Percentiles rank a stretch among this genome's conserved stretches.
phyloP scores from a whole-genome alignment of 2,797 vertebrate genomes.

The Sebastolobus alascanus region DNA sequence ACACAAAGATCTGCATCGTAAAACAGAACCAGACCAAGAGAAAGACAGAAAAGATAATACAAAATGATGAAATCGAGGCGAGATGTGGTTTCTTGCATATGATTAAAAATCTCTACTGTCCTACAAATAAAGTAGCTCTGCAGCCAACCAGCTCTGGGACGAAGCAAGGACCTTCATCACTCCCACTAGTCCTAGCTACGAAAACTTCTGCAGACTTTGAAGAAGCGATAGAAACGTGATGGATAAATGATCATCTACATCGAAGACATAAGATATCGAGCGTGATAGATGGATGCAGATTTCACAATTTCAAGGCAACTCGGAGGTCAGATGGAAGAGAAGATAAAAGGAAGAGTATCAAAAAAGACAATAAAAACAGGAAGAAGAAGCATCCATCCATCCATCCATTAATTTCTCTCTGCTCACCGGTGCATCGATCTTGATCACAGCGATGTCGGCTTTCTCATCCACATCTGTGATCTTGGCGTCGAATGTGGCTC shows the following conservation, averaged over 20 bases:
- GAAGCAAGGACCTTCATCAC: background rate
- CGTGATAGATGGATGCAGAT: background rate
- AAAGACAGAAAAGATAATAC: background rate
- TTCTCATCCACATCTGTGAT: conserved; percentile 98
- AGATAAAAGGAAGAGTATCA: background rate
- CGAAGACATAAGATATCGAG: background rate
- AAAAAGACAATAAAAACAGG: background rate
- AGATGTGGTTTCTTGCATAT: background rate
- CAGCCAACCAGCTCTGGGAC: background rate
- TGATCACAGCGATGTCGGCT: conserved; percentile 95
- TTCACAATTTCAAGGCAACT: background rate
- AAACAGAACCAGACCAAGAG: background rate
- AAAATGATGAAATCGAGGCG: background rate
- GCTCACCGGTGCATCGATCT: conserved; percentile 93
- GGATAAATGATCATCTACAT: background rate
- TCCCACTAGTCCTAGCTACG: background rate
- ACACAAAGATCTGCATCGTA: background rate
- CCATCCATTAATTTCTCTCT: background rate
- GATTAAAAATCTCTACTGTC: background rate
- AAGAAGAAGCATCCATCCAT: background rate
- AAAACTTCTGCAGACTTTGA: too few species aligned
- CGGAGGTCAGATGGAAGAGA: background rate
- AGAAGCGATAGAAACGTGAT: background rate
- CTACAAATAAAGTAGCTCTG: background rate
- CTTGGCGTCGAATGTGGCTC: conserved; percentile 92